A percentile compares a stretch with the other conserved stretches of the same genome.
Conservation (phyloP, 2,888 invertebrate genomes). For the Allygus modestus region DNA sequence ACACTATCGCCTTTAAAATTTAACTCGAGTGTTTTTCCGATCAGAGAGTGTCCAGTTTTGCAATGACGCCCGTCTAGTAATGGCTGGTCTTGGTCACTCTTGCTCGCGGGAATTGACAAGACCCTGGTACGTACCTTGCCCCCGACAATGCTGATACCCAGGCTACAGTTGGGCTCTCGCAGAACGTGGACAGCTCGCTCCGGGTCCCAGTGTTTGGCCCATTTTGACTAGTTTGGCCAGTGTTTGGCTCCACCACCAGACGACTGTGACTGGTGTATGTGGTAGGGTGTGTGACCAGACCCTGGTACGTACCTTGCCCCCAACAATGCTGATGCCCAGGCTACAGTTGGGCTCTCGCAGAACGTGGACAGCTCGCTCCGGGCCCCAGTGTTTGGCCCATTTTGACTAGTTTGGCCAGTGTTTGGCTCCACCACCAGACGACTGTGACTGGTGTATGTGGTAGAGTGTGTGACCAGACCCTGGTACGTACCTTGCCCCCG, state of each 20-base stretch:
- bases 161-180: constrained; percentile 86
- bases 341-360: constrained; percentile 86
- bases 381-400: constrained; percentile 92
- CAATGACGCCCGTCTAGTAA: too few relatives aligned
- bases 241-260: too few relatives aligned
- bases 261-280: constrained; percentile 62
- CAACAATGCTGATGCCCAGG: constrained; percentile 97
- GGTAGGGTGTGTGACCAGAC: too few relatives aligned
- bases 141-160: constrained; percentile 98
- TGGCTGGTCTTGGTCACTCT: too few relatives aligned
- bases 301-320: constrained; percentile 92
- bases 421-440: too few relatives aligned
- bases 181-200: constrained; percentile 85
- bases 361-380: constrained; percentile 86
- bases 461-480: too few relatives aligned
- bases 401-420: too few relatives aligned
- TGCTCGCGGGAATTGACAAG: too few relatives aligned
- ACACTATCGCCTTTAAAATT: too few relatives aligned
- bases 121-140: constrained; percentile 92
- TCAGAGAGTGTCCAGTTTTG: too few relatives aligned
- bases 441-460: constrained; percentile 59
- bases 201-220: constrained; percentile 91
- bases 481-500: constrained; percentile 92
- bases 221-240: too few relatives aligned
- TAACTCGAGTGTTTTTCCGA: too few relatives aligned